phyloP scores from a whole-genome alignment of 2,113 vertebrate species.

The Solea solea region DNA sequence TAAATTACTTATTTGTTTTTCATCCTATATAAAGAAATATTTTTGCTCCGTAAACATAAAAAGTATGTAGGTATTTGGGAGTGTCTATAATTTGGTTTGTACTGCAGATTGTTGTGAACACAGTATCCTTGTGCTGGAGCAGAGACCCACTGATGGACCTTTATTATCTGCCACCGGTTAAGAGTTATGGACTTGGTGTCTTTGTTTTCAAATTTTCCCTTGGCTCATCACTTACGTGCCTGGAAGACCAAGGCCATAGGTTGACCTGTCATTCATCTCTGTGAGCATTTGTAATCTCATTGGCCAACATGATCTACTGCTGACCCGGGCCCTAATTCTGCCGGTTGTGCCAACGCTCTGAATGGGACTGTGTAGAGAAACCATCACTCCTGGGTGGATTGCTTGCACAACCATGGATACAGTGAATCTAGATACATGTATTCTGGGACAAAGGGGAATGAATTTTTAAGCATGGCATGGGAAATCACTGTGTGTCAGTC shows the following conservation, averaged over 20 bases:
- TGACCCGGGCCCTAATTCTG: conserved; percentile 14
- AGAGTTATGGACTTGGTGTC: conserved; percentile 46
- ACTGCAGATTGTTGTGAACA: not conserved
- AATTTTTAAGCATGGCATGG: conserved; percentile 5
- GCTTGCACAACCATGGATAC: conserved; percentile 49
- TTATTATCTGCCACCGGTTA: conserved; percentile 25
- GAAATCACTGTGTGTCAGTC: not conserved
- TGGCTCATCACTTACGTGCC: conserved; percentile 36
- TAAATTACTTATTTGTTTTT: too few species aligned
- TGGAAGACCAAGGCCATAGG: conserved; percentile 23
- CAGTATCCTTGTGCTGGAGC: conserved; percentile 9
- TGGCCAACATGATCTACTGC: conserved; percentile 10
- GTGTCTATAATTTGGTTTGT: not conserved
- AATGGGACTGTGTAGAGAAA: conserved; percentile 31
- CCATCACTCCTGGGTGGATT: conserved; percentile 1
- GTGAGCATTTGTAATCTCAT: conserved; percentile 36
- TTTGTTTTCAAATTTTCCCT: conserved; percentile 27
- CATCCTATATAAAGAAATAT: too few species aligned
- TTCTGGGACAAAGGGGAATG: conserved; percentile 11
- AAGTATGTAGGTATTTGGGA: too few species aligned
- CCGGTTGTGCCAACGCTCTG: conserved; percentile 16
- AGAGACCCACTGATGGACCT: conserved; percentile 42
- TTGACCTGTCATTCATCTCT: conserved; percentile 42
- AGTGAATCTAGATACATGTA: conserved; percentile 20
- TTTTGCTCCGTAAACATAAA: too few species aligned